A percentile compares a stretch with the other conserved stretches of the same genome.
phyloP scores from a whole-genome alignment of 1,140 invertebrate genomes.

The Zaprionus inermis region DNA sequence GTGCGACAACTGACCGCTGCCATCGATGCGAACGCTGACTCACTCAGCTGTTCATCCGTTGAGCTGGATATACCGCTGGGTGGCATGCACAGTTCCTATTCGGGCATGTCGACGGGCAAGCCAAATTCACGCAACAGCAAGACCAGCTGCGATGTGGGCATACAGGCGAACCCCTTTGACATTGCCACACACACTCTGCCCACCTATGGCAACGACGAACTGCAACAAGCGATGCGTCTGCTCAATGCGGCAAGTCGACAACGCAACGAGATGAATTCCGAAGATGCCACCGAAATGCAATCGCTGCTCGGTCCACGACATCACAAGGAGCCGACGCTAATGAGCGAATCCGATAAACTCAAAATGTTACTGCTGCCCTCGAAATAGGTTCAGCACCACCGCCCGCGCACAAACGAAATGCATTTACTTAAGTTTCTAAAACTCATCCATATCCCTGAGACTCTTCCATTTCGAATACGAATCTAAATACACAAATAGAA shows the following conservation, averaged over 20 bases:
- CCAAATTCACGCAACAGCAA: conserved; percentile 85
- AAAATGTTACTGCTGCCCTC: conserved; percentile 84
- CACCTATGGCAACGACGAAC: conserved; percentile 73
- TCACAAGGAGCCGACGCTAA: conserved; percentile 66
- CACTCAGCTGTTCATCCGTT: conserved; percentile 62
- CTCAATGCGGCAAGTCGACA: conserved; percentile 72
- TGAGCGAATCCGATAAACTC: conserved; percentile 84
- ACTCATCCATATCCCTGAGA: conserved; percentile 14
- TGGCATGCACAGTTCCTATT: conserved; percentile 84
- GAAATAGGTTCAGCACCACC: conserved; percentile 49
- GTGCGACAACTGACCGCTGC: conserved; percentile 45
- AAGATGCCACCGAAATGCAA: conserved; percentile 72
- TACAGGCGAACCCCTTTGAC: conserved; percentile 87
- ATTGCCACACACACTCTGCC: conserved; percentile 86
- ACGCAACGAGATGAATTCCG: conserved; percentile 51
- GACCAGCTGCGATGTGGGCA: conserved; percentile 85
- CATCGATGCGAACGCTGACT: conserved; percentile 46
- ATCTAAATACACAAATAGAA: conserved; percentile 21
- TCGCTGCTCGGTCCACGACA: conserved; percentile 58
- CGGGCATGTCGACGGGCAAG: conserved; percentile 85
- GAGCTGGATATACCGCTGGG: conserved; percentile 66
- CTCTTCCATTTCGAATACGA: conserved; percentile 40
- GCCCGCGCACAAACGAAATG: conserved; percentile 25
- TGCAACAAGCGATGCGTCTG: conserved; percentile 72
- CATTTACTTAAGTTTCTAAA: conserved; percentile 72